Conservation (phyloP, 1,140 invertebrate genomes). For the Drosophila bifasciata region DNA sequence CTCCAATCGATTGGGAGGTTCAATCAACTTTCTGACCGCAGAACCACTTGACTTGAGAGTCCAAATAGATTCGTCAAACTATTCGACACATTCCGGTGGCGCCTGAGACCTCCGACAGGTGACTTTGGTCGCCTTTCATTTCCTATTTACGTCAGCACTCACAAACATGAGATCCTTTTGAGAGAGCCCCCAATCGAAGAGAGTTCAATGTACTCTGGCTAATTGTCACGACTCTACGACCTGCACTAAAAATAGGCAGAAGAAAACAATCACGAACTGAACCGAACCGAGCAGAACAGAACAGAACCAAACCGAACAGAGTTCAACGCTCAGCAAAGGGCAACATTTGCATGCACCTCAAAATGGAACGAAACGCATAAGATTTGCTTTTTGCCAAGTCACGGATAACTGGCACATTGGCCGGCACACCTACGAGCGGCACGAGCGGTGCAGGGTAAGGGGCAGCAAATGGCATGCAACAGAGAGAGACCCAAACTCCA, state of each 20-base stretch:
- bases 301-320: constrained; percentile 6
- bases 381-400: constrained; percentile 52
- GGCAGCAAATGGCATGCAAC: constrained; percentile 55
- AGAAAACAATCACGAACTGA: constrained; percentile 11
- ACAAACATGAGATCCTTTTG: constrained; percentile 12
- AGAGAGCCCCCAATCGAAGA: constrained; percentile 40
- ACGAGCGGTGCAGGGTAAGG: too few relatives aligned
- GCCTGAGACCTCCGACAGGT: constrained; percentile 65
- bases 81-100: constrained; percentile 40
- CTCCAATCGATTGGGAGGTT: constrained; percentile 68
- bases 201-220: constrained; percentile 71
- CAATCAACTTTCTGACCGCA: constrained; percentile 66
- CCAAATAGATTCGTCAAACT: constrained; percentile 62
- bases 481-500: constrained; percentile 9
- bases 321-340: constrained; percentile 48
- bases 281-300: constrained; percentile 1
- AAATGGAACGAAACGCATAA: constrained; percentile 34
- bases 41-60: constrained; percentile 42
- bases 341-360: constrained; percentile 48
- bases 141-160: constrained; percentile 50
- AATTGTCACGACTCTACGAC: constrained; percentile 59
- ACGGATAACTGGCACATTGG: constrained; percentile 56
- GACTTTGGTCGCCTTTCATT: constrained; percentile 17
- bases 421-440: constrained; percentile 39
- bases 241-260: constrained; percentile 50